phyloP scores from a whole-genome alignment of 2,797 vertebrate species.

The Arnoldichthys spilopterus region DNA sequence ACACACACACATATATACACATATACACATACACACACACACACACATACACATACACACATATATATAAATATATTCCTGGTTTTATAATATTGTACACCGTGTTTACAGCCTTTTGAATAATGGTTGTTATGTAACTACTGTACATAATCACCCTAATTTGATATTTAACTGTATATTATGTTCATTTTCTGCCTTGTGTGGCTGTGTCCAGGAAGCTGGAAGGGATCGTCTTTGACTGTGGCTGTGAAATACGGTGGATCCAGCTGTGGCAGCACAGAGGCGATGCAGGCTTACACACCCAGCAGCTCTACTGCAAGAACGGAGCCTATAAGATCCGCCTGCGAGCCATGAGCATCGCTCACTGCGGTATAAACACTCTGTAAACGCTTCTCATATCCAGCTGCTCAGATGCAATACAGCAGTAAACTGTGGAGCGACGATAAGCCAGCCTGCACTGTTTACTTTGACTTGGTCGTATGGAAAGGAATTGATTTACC shows the following conservation, averaged over 20 bases:
- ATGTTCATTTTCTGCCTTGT: constrained; percentile 20
- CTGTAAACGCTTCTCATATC: constrained; percentile 66
- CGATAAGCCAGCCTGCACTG: background rate
- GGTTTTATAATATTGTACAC: too few relatives aligned
- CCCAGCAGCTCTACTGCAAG: constrained; percentile 90
- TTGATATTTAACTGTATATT: background rate
- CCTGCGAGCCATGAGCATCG: constrained; percentile 92
- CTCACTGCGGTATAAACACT: constrained; percentile 87
- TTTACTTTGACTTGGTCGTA: too few relatives aligned
- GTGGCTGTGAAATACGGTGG: constrained; percentile 97
- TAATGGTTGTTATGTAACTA: background rate
- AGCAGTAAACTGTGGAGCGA: background rate
- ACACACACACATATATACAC: too few relatives aligned
- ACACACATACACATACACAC: too few relatives aligned
- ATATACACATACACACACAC: too few relatives aligned
- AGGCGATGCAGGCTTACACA: constrained; percentile 87
- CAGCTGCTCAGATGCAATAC: background rate
- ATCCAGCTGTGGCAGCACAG: constrained; percentile 97
- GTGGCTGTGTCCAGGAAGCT: constrained; percentile 78
- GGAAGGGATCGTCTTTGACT: constrained; percentile 93
- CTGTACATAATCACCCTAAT: background rate
- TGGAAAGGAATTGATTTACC: background rate
- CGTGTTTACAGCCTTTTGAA: too few relatives aligned
- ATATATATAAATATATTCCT: too few relatives aligned
- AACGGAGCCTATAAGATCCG: constrained; percentile 83